Conservation (phyloP, 2,113 vertebrate species). For the Labeo catla region DNA sequence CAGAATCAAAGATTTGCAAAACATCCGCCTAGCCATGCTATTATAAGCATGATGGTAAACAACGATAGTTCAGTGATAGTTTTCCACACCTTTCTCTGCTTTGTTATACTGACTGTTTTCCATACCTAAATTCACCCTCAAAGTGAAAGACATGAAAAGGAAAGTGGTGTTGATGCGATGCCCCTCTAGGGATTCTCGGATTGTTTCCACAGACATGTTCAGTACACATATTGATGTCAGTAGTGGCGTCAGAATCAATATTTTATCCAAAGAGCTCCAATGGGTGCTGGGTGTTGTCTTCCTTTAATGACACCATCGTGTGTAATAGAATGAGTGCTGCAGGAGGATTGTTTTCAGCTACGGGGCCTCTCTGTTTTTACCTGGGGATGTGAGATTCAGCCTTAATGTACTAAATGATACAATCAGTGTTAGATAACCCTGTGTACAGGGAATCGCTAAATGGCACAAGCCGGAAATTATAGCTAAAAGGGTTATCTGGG, state of each 20-base stretch:
- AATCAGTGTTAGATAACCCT: slow-evolving; percentile 38
- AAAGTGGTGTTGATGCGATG: slow-evolving; percentile 43
- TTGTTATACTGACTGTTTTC: background rate
- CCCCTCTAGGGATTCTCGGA: slow-evolving; percentile 27
- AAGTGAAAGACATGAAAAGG: slow-evolving; percentile 20
- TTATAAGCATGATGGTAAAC: background rate
- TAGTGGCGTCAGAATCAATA: slow-evolving; percentile 52
- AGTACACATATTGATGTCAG: slow-evolving; percentile 48
- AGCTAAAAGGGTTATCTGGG: background rate
- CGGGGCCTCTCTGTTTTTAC: slow-evolving; percentile 14
- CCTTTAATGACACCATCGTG: slow-evolving; percentile 12
- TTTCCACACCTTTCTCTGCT: slow-evolving; percentile 12
- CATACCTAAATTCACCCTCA: slow-evolving; percentile 3
- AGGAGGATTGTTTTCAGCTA: slow-evolving; percentile 25
- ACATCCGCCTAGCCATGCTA: background rate
- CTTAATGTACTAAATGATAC: slow-evolving; percentile 36
- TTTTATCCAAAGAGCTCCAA: slow-evolving; percentile 53
- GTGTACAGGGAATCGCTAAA: slow-evolving; percentile 22
- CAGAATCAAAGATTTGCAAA: background rate
- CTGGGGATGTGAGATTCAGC: slow-evolving; percentile 31
- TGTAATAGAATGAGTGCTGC: slow-evolving; percentile 39
- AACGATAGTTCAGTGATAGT: background rate
- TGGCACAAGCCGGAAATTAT: background rate
- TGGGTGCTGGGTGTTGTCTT: slow-evolving; percentile 46
- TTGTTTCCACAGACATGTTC: slow-evolving; percentile 35